Base-by-base conservation (phyloP, 2,888 invertebrate genomes). In the Neria commutata region DNA sequence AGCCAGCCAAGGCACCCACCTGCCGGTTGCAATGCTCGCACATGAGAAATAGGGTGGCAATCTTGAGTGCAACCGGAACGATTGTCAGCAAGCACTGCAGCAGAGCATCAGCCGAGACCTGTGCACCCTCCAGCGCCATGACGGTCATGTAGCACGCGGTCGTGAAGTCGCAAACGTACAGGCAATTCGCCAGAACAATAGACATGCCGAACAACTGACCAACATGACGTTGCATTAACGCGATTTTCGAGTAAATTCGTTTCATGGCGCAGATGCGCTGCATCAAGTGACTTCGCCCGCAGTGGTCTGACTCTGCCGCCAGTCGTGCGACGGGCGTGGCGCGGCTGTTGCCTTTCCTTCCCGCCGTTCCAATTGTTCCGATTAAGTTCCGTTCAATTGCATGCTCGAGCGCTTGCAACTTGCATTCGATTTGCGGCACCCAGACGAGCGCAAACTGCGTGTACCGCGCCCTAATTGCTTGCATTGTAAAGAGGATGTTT, bases 161-260 rank as follows among this genome's bases (percentile, higher is more conserved):
- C 2, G 68, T 67, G 23, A 69, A 73, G 34, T 75, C 72, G 11
- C 63, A 68, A 45, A 76, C 62, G 48, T 63, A 68, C 17, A 74
- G 62, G 25, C 70, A 49, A 58, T 75, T 70, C 60, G 71, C 61
- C 33, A 70, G 52, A 26, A 75, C 64, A 48, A 73, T 34, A 16
- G 73, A 65, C 0, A 62, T 53, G 1, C 73, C 73, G 42, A 63
- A 74, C 2, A 71, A 52, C 0, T 51, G 48, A 1, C 68, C 66
- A 4, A 73, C 37, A 1, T 60, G 56, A 0, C 65, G 61, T 10
- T 62, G 37, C 6, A 73, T 17, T 2, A 56, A 60, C n/a, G 62
- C 62, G 23, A 71, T 53, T 25, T 65, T 67, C 48, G 4, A 14
- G 16, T 55, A 48, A 48, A 48, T 25, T 3, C 14, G 24, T 48